phyloP scores from a whole-genome alignment of 2,113 vertebrate genomes.

The Columba janthina region DNA sequence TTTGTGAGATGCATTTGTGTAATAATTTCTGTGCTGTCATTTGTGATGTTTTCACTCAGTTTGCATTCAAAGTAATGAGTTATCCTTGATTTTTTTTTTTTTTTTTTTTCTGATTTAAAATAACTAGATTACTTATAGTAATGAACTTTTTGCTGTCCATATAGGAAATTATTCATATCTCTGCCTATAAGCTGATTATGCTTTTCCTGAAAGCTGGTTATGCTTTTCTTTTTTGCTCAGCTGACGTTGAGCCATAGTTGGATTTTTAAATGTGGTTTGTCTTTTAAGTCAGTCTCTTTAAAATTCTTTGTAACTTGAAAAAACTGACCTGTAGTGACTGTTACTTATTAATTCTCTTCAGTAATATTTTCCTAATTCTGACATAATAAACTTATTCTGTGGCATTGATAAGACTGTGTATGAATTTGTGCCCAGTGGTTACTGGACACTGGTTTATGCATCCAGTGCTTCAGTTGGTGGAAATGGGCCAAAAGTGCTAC shows the following conservation, averaged over 20 bases:
- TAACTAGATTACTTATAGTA: background rate
- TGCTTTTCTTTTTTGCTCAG: background rate
- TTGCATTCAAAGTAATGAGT: background rate
- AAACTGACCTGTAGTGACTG: fast-evolving
- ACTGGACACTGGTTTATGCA: constrained; percentile 52
- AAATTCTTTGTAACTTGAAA: background rate
- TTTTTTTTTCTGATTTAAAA: background rate
- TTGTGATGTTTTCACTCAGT: background rate
- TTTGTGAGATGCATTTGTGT: background rate
- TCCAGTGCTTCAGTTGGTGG: constrained; percentile 64
- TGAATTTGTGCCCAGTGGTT: constrained; percentile 70
- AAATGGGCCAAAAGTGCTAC: constrained; percentile 71
- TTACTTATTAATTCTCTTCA: background rate
- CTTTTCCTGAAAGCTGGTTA: background rate
- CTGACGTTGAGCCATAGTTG: background rate
- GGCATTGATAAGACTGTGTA: fast-evolving
- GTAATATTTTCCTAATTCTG: background rate
- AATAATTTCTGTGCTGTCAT: background rate
- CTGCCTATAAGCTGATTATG: background rate
- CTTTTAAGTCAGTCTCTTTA: background rate
- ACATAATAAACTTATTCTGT: background rate
- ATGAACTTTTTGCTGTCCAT: background rate
- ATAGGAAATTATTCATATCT: background rate
- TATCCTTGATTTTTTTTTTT: background rate
- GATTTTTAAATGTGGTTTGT: background rate